Evolutionary conservation across 2,888 invertebrate species (phyloP).

Genomic region (Caenorhabditis panamensis): DNA sequence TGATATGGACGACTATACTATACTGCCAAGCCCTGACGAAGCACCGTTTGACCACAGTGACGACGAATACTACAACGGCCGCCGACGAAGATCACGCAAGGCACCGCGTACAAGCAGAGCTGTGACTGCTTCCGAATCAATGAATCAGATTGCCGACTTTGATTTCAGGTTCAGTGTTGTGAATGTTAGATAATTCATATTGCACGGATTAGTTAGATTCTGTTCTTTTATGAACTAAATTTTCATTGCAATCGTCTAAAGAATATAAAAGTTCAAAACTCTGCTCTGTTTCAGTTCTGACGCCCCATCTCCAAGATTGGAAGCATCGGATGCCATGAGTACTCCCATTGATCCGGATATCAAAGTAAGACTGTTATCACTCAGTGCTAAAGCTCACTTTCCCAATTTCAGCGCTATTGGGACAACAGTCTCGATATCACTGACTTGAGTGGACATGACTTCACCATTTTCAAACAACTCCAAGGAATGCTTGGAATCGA

Average conservation of each 20-base stretch:
- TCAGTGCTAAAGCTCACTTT: too few relatives aligned
- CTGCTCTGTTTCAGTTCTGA: slow-evolving; percentile 59
- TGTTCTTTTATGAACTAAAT: slow-evolving; percentile 43
- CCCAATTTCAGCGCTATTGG: slow-evolving; percentile 59
- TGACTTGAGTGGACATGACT: slow-evolving; percentile 65
- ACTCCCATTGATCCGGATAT: slow-evolving; percentile 63
- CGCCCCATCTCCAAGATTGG: slow-evolving; percentile 66
- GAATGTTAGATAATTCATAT: background rate
- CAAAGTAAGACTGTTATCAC: slow-evolving; percentile 14
- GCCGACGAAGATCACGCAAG: slow-evolving; percentile 38
- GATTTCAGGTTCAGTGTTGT: slow-evolving; percentile 60
- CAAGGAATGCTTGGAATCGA: slow-evolving; percentile 78
- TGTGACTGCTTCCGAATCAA: slow-evolving; percentile 56
- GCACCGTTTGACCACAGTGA: slow-evolving; percentile 64
- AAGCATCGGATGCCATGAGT: slow-evolving; percentile 52
- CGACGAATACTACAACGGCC: slow-evolving; percentile 51
- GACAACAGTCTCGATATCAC: slow-evolving; percentile 67
- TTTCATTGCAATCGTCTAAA: slow-evolving; percentile 4
- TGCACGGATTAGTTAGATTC: slow-evolving; percentile 10
- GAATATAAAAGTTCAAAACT: too few relatives aligned
- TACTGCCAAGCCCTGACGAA: slow-evolving; percentile 67
- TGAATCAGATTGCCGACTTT: slow-evolving; percentile 61
- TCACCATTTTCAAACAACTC: slow-evolving; percentile 66
- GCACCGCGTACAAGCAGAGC: slow-evolving; percentile 30
- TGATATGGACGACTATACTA: slow-evolving; percentile 69